A percentile compares a stretch with the other conserved stretches of the same genome.
Conservation (phyloP, 2,113 vertebrate species). For the Rousettus leschenaultii region DNA sequence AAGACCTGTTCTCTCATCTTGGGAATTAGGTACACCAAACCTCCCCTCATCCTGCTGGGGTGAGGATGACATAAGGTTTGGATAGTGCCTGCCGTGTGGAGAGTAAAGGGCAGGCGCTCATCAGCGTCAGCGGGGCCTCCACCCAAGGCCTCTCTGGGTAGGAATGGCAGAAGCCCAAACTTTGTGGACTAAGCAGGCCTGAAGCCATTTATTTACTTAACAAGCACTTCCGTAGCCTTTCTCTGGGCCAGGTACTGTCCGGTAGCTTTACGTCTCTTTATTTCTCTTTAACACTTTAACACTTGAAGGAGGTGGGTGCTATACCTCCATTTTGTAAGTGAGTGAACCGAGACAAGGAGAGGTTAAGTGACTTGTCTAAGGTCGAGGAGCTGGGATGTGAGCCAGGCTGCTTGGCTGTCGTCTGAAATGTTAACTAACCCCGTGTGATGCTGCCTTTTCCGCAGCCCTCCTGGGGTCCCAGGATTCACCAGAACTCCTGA, state of each 20-base stretch:
- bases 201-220: neutral
- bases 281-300: neutral
- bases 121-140: neutral
- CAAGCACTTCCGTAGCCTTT: neutral
- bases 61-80: neutral
- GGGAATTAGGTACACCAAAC: neutral
- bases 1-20: neutral
- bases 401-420: neutral
- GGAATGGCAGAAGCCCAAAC: neutral
- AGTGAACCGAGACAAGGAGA: neutral
- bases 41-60: neutral
- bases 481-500: neutral
- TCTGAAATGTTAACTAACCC: neutral
- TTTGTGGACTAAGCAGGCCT: neutral
- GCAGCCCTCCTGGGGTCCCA: neutral
- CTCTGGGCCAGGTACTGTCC: no score
- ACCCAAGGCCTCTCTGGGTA: neutral
- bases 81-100: rapidly evolving
- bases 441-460: neutral
- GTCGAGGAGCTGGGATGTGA: neutral
- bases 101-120: rapidly evolving
- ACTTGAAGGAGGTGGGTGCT: neutral
- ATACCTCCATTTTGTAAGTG: neutral
- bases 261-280: neutral
- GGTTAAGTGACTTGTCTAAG: neutral